These are phyloP conservation scores for Schizaphis graminum DNA, from an alignment of 2,888 invertebrate species.

Conservation along the genomic window DNA sequence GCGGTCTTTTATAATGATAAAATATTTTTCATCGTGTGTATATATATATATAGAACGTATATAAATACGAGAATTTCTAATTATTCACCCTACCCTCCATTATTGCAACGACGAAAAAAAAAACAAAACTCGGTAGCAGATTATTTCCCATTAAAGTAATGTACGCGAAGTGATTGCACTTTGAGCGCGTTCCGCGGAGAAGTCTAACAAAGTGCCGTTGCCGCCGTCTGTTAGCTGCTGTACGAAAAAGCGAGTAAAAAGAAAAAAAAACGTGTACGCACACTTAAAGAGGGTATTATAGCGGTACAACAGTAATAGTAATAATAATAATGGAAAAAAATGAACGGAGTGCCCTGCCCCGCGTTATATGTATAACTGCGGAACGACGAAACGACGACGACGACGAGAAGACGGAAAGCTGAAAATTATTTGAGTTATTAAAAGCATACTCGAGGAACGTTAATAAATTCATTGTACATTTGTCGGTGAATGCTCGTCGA, in stretches of 20 bases:
- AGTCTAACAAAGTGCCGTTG: slow-evolving; percentile 23
- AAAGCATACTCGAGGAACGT: background rate
- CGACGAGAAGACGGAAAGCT: slow-evolving; percentile 11
- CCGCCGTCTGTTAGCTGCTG: background rate
- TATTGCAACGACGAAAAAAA: background rate
- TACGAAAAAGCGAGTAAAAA: background rate
- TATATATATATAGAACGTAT: background rate
- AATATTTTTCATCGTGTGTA: background rate
- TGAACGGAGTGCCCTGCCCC: background rate
- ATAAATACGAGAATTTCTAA: background rate
- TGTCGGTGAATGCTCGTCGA: background rate
- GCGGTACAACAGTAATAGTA: background rate
- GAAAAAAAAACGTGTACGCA: slow-evolving; percentile 8
- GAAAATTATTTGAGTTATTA: slow-evolving; percentile 46
- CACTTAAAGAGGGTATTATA: slow-evolving; percentile 12
- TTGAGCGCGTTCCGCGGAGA: slow-evolving; percentile 11
- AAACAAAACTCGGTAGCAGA: slow-evolving; percentile 26
- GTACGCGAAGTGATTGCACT: slow-evolving; percentile 55
- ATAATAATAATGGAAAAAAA: slow-evolving; percentile 15
- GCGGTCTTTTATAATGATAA: slow-evolving; percentile 11
- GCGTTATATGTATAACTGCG: background rate
- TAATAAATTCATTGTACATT: slow-evolving; percentile 43
- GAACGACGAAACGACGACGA: background rate
- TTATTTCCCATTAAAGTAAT: slow-evolving; percentile 60
- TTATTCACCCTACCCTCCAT: slow-evolving; percentile 17